Evolutionary conservation across 2,113 vertebrate species (phyloP).

Genomic region (Fregetta grallaria): DNA sequence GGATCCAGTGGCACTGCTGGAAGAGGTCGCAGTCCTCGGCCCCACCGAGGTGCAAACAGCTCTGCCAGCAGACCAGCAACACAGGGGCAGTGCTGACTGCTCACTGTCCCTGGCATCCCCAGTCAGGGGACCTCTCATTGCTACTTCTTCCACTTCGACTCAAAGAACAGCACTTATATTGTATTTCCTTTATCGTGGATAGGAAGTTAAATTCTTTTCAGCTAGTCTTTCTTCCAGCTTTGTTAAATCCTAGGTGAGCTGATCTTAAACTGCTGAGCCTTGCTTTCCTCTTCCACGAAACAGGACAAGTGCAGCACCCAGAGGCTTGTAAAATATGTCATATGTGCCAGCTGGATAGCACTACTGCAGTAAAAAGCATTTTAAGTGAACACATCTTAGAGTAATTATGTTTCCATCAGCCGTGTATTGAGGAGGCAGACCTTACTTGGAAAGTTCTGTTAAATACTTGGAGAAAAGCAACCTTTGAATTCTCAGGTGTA

Average conservation of each 20-base stretch:
- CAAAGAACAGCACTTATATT: not conserved
- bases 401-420: not conserved
- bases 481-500: not conserved
- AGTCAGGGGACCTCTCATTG: not conserved
- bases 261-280: not conserved
- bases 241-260: not conserved
- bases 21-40: not conserved
- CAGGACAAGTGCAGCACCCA: slow-evolving; percentile 3
- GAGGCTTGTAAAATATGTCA: not conserved
- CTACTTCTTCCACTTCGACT: not conserved
- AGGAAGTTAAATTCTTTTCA: not conserved
- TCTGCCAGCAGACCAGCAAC: not conserved
- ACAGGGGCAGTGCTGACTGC: not conserved
- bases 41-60: not conserved
- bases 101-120: not conserved
- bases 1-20: not conserved
- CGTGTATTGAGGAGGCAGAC: not conserved
- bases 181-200: not conserved
- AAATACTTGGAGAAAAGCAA: not conserved
- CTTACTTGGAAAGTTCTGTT: not conserved
- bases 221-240: not conserved
- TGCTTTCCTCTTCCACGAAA: not conserved
- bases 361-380: not conserved
- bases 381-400: not conserved
- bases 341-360: not conserved